Evolutionary conservation across 1,140 invertebrate species (phyloP).

Genomic region (Drosophila chauvacae): DNA sequence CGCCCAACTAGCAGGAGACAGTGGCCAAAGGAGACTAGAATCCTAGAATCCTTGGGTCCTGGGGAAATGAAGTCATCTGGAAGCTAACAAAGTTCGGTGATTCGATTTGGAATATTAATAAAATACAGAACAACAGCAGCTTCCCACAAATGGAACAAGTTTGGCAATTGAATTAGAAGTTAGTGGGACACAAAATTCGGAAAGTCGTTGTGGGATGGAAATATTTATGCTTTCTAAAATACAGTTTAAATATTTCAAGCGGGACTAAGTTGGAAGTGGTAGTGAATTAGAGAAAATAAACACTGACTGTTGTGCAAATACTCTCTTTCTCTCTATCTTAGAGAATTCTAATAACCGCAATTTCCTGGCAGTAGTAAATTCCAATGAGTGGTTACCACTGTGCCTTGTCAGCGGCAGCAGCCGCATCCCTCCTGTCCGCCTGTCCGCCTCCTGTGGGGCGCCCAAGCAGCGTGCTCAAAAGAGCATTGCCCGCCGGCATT

Average conservation of each 20-base stretch:
- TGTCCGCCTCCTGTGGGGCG: slow-evolving; percentile 26
- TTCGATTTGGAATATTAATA: slow-evolving; percentile 24
- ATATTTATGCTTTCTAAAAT: neutral
- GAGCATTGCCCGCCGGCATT: slow-evolving; percentile 81
- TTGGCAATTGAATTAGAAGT: slow-evolving; percentile 1
- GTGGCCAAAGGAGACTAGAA: slow-evolving; percentile 11
- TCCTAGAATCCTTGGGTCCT: neutral
- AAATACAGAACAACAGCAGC: slow-evolving; percentile 8
- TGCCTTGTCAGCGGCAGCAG: slow-evolving; percentile 37
- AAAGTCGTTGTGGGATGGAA: neutral
- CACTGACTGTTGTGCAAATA: neutral
- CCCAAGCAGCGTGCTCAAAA: slow-evolving; percentile 75
- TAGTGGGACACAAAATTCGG: neutral
- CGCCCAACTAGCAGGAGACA: slow-evolving; percentile 39
- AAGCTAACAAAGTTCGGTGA: slow-evolving; percentile 21
- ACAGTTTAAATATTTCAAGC: neutral
- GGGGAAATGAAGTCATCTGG: slow-evolving; percentile 26
- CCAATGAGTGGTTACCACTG: slow-evolving; percentile 31
- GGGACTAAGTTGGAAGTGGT: neutral
- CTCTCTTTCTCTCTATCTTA: neutral
- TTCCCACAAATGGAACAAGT: slow-evolving; percentile 5
- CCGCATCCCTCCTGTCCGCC: slow-evolving; percentile 16
- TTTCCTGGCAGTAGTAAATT: neutral
- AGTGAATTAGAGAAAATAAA: neutral
- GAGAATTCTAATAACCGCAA: neutral